phyloP scores from a whole-genome alignment of 2,113 vertebrate genomes.

The Actenoides hombroni region DNA sequence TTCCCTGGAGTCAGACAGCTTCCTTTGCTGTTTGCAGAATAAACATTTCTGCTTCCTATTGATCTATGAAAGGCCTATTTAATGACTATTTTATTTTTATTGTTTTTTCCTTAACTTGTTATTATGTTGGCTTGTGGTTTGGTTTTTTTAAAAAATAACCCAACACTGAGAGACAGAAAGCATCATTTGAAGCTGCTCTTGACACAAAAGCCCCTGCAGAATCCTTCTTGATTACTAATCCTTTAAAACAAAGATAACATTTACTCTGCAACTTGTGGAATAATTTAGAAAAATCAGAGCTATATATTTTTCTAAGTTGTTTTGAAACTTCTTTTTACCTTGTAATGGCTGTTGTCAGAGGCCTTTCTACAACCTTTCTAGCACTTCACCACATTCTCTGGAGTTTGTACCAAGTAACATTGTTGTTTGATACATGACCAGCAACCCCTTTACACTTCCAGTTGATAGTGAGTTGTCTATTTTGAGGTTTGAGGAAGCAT shows the following conservation, averaged over 20 bases:
- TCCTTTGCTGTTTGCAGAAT: background rate
- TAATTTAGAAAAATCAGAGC: background rate
- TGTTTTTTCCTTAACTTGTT: background rate
- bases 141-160: background rate
- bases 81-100: background rate
- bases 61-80: background rate
- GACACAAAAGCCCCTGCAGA: background rate
- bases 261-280: background rate
- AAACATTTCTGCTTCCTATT: constrained; percentile 14
- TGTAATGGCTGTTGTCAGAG: background rate
- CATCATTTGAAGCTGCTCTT: background rate
- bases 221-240: background rate
- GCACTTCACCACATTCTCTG: background rate
- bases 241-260: background rate
- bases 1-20: background rate
- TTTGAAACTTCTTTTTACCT: background rate
- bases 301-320: background rate
- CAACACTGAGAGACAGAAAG: background rate
- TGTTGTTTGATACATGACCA: background rate
- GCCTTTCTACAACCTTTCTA: background rate
- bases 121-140: too few species aligned
- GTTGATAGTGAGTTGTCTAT: background rate
- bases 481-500: background rate
- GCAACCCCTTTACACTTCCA: background rate
- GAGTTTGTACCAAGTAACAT: background rate